phyloP scores from a whole-genome alignment of 2,797 vertebrate species.

The Tympanoctomys barrerae region DNA sequence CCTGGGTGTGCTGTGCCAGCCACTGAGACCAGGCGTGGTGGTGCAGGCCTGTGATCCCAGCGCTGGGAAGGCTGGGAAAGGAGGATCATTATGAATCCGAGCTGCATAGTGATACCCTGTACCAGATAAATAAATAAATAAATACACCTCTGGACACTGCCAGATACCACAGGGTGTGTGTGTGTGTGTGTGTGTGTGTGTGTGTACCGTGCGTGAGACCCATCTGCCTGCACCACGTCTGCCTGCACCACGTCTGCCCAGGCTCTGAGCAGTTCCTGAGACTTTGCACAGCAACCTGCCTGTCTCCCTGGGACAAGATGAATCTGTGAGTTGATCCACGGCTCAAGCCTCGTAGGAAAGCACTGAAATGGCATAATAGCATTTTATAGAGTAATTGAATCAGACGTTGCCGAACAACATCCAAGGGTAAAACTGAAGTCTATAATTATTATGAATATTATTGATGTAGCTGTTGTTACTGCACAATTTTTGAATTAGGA shows the following conservation, averaged over 20 bases:
- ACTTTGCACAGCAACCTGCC: background rate
- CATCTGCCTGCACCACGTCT: background rate
- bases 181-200: too few species aligned
- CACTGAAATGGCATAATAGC: background rate
- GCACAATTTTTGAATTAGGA: slow-evolving; percentile 79
- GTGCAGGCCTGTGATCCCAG: too few species aligned
- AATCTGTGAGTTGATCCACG: background rate
- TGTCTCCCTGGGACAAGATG: background rate
- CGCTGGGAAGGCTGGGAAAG: too few species aligned
- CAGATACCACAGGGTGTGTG: background rate
- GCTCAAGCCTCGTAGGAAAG: background rate
- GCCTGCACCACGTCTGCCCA: background rate
- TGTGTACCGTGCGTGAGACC: background rate
- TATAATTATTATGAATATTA: slow-evolving; percentile 78
- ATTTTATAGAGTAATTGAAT: slow-evolving; percentile 60
- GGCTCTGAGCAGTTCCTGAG: background rate
- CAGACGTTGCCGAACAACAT: slow-evolving; percentile 57
- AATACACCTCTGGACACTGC: background rate
- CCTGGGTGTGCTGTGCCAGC: too few species aligned
- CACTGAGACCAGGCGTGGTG: too few species aligned
- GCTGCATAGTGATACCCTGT: too few species aligned
- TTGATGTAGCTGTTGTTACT: slow-evolving; percentile 63
- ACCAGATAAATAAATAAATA: too few species aligned
- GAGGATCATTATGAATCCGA: too few species aligned
- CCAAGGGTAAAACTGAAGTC: slow-evolving; percentile 72